Percentiles rank a stretch among this genome's conserved stretches.
These are phyloP conservation scores for Ascidia mentula DNA, from an alignment of 23 tunicate genomes.

Conservation along the genomic window DNA sequence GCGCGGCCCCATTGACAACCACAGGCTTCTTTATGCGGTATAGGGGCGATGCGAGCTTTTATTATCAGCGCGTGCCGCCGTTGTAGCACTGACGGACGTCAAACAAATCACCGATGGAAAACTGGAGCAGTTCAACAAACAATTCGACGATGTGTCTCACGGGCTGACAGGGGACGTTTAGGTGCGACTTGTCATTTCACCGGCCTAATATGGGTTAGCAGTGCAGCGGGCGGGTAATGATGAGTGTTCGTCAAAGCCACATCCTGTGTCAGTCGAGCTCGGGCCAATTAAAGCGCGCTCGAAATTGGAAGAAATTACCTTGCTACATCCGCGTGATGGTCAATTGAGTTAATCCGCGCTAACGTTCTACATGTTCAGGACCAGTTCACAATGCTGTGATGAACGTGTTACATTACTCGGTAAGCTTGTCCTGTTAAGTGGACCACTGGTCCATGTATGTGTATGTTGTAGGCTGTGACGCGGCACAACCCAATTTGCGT, in stretches of 20 bases:
- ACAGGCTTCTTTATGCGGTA: neutral
- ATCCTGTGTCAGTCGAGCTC: neutral
- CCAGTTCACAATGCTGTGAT: neutral
- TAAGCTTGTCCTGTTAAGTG: neutral
- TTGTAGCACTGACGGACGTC: neutral
- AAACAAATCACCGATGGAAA: neutral
- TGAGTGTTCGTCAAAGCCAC: conserved; percentile 4
- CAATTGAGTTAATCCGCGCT: neutral
- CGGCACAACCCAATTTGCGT: neutral
- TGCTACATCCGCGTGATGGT: neutral
- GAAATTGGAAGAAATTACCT: conserved; percentile 3
- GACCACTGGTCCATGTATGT: neutral
- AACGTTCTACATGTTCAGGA: neutral
- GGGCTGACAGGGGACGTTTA: too few species aligned
- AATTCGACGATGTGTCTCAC: neutral
- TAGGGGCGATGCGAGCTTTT: neutral
- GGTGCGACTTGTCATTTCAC: neutral
- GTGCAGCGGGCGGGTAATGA: neutral
- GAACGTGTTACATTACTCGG: conserved; percentile 5
- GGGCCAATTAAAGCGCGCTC: neutral
- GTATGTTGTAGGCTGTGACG: neutral
- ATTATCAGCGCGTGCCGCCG: neutral
- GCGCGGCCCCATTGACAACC: neutral
- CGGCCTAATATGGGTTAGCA: neutral
- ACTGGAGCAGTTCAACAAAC: neutral